Evolutionary conservation across 2,797 vertebrate species (phyloP), one percentile per base, ranked within the genome.

Genomic region (Spinibarbus caldwelli): DNA sequence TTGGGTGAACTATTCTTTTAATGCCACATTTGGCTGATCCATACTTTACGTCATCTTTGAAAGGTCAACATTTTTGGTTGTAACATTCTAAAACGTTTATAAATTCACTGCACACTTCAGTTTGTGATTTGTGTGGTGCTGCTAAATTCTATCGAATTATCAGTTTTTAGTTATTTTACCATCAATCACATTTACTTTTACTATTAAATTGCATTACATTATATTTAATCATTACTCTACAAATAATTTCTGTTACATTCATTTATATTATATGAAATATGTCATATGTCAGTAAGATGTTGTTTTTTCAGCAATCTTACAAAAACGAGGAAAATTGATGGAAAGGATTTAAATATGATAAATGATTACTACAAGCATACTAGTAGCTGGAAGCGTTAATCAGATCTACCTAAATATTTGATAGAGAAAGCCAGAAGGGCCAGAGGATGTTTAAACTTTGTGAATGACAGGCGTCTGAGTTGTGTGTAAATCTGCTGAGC

Each of bases 381-480:
- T 41, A 21, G 21, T 23, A 54, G 31, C 34, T 62, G 57, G 54
- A 64, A 79, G 57, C 26, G 2, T n/a, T 26, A 57, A 79, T 47
- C 38, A 64, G 57, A 78, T 43, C 26, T n/a, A 6, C 38, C 0
- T 78, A 62, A 78, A 78, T 79, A 79, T 79, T 78, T 79, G 41
- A 64, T 29, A 23, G 38, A 29, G 36, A 43, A 23, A 52, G 6
- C 11, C 23, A 62, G 38, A 43, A 66, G 38, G 12, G 52, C 75
- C 21, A 14, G 52, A 41, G 75, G 75, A 59, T 59, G 23, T 77
- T 38, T 78, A 62, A 62, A 62, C 54, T 23, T 76, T 79, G 38
- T 79, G 77, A 79, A 31, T 79, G 73, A 38, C 41, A 64, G n/a
- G 26, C 57, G 26, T 64, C 64, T 47, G 57, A 66, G 59, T 79